Evolutionary conservation across 1,140 invertebrate species (phyloP), one percentile per base, ranked within the genome.

Genomic region (Gerris buenoi): DNA sequence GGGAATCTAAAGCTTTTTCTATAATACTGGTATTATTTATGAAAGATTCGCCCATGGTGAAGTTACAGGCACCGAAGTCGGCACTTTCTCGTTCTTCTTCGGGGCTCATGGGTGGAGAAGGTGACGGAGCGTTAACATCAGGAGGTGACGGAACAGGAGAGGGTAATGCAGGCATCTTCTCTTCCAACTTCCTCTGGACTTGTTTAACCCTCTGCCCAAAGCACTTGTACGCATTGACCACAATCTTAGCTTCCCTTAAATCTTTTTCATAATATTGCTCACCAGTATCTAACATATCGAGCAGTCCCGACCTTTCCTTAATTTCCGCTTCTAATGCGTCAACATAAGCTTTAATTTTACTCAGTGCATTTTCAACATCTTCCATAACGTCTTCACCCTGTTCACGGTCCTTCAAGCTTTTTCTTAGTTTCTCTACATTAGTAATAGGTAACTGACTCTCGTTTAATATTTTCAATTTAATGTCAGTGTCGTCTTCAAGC

Each of bases 181-280:
- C 91, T 71, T 90, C 88, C 56, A 95, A 75, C 75, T 91, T 92
- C 58, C 88, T 85, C 75, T 93, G 89, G 25, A 95, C 81, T 65
- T 84, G 85, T 74, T 91, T 89, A 0, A 96, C 90, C 71, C 91
- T 81, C 56, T 84, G 85, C 1, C 89, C 90, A 81, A 95, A 96
- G 74, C 90, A 93, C 79, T 89, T 90, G 74, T 95, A 97, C 5
- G 93, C 93, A 83, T 91, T 91, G 57, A 87, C 88, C 27, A 96
- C 93, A 73, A 94, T 87, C 82, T 93, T 95, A 1, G 93, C 93
- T 82, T 96, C 93, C 27, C 88, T 87, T 64, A 87, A 83, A 77
- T 96, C 92, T 22, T 87, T 90, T 66, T 91, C 88, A 77, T 95
- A 93, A 78, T 91, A 95, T 65, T 88, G 84, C 72, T 91, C 87